Base-by-base conservation (phyloP, 1,140 invertebrate species). In the Zaprionus tsacasi region DNA sequence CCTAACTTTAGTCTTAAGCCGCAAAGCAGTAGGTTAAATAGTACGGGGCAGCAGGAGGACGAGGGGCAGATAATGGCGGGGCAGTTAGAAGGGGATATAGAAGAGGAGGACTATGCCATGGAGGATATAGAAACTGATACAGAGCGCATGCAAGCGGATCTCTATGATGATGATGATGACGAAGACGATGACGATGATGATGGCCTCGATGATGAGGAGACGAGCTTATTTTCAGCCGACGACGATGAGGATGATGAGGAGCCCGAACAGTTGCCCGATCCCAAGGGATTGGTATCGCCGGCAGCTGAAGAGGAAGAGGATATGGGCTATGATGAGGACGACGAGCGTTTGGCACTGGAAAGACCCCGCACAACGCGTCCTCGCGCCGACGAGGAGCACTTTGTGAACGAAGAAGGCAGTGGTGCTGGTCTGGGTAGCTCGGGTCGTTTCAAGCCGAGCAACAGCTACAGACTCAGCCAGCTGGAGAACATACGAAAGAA, bases 261-360 rank as follows among this genome's bases (percentile, higher is more conserved):
- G 56, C 85, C 81, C 8, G 88, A 85, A 21, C 48, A 83, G 57
- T 54, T 81, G 40, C 89, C 78, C 12, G 58, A 82, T 74, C 77
- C 80, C n/a, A 82, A 82, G 15, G 61, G 75, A 33, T 66, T 82
- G n/a, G 54, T 77, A 48, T 74, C 79, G 48, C 56, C 66, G 2
- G 17, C 40, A 4, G 35, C 50, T 1, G 81, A 91, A 1, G 91
- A 92, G 40, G 90, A 92, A 45, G 91, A 92, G 36, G 91, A 92
- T 36, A 92, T 92, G 91, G 91, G 91, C 10, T 92, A 91, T 36
- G 91, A 92, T 40, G 91, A 92, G 71, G 91, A 92, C 5, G 91
- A 92, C 17, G 91, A 92, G 56, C 82, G 86, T 21, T 78, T 92
- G 38, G 88, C 91, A 2, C 60, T 89, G 56, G 91, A 92, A 40